Percentiles rank a stretch among this genome's conserved stretches.
phyloP scores from a whole-genome alignment of 2,888 invertebrate species.

The Xanthorhoe spadicearia region DNA sequence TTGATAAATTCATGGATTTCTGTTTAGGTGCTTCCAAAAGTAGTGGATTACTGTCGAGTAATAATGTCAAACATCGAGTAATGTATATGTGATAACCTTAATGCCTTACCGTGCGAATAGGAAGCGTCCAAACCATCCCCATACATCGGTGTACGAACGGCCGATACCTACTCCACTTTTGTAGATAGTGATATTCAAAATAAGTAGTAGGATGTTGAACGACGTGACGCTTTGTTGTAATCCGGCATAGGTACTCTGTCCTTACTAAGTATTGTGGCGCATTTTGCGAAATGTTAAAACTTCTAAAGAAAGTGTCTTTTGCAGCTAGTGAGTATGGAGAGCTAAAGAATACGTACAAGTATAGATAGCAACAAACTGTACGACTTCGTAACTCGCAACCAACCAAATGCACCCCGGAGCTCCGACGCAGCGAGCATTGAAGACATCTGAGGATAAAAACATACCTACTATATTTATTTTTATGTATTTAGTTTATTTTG shows the following conservation, averaged over 20 bases:
- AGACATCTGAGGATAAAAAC: conserved; percentile 92
- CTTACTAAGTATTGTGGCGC: conserved; percentile 34
- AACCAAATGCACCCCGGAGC: conserved; percentile 79
- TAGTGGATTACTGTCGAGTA: conserved; percentile 50
- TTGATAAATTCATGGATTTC: conserved; percentile 72
- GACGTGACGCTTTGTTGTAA: conserved; percentile 59
- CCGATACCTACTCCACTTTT: conserved; percentile 60
- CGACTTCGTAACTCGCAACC: conserved; percentile 60
- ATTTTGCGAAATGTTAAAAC: conserved; percentile 43
- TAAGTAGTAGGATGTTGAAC: conserved; percentile 59
- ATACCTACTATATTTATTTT: conserved; percentile 51
- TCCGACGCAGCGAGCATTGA: conserved; percentile 95
- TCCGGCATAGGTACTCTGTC: conserved; percentile 45
- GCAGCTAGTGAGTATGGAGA: conserved; percentile 69
- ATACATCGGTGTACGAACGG: conserved; percentile 67
- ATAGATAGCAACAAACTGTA: conserved; percentile 68
- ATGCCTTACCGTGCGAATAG: conserved; percentile 50
- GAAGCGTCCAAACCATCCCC: conserved; percentile 53
- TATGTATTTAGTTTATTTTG: conserved; percentile 60
- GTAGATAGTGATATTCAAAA: conserved; percentile 66
- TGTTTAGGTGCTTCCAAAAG: conserved; percentile 60
- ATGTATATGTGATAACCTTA: conserved; percentile 52
- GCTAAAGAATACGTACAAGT: conserved; percentile 49
- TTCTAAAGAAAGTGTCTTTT: conserved; percentile 63
- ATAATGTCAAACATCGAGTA: conserved; percentile 51